Conservation (phyloP, 2,888 invertebrate genomes). For the Andrena bicolor region DNA sequence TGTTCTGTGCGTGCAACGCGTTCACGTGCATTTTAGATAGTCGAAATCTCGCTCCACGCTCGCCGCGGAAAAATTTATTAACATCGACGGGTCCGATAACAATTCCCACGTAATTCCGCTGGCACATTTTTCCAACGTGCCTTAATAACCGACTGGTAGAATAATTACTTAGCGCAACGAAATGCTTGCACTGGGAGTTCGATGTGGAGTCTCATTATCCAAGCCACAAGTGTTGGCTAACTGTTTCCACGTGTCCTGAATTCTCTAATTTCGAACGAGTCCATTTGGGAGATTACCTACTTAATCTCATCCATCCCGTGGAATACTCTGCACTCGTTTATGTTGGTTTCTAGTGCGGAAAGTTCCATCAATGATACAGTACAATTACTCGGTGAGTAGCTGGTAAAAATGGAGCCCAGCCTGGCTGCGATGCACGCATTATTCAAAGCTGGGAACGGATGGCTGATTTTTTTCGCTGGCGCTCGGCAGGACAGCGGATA, state of each 20-base stretch:
- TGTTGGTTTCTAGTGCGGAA: background rate
- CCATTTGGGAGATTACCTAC: slow-evolving; percentile 38
- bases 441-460: background rate
- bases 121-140: slow-evolving; percentile 19
- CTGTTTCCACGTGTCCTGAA: slow-evolving; percentile 26
- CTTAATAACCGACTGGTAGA: slow-evolving; percentile 7
- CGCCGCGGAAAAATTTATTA: background rate
- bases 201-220: slow-evolving; percentile 27
- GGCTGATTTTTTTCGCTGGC: slow-evolving; percentile 50
- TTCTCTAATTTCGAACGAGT: slow-evolving; percentile 17
- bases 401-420: background rate
- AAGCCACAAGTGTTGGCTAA: background rate
- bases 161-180: slow-evolving; percentile 41
- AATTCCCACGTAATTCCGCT: slow-evolving; percentile 23
- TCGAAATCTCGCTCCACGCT: no score
- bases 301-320: no score
- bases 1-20: background rate
- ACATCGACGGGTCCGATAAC: no score
- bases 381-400: background rate
- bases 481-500: slow-evolving; percentile 56
- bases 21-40: background rate
- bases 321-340: no score
- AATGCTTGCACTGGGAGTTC: slow-evolving; percentile 28
- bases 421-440: background rate
- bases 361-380: background rate